Conservation (phyloP, 2,888 invertebrate species). For the Nomada hirtipes region DNA sequence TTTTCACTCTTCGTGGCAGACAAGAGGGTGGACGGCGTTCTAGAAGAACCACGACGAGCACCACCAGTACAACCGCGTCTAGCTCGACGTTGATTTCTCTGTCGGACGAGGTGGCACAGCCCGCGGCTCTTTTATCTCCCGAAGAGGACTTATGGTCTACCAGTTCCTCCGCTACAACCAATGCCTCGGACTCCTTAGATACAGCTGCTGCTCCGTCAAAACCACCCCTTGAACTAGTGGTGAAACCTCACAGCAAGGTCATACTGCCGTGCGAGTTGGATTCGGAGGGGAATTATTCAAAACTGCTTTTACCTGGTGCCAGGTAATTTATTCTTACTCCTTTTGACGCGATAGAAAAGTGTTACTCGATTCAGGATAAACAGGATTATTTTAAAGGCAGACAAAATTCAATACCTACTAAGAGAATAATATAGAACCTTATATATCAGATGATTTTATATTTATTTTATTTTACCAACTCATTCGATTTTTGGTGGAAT, state of each 20-base stretch:
- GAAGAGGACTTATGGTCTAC: slow-evolving; percentile 80
- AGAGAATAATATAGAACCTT: too few species aligned
- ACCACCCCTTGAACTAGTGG: slow-evolving; percentile 79
- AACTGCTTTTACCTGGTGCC: slow-evolving; percentile 77
- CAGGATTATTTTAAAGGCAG: too few species aligned
- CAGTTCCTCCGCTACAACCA: slow-evolving; percentile 75
- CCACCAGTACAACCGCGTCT: slow-evolving; percentile 72
- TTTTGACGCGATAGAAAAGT: slow-evolving; percentile 22
- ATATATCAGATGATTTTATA: too few species aligned
- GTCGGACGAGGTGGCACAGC: slow-evolving; percentile 76
- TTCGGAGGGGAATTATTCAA: slow-evolving; percentile 81
- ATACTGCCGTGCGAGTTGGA: slow-evolving; percentile 82
- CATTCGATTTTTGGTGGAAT: too few species aligned
- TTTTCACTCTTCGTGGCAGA: slow-evolving; percentile 80
- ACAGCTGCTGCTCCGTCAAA: slow-evolving; percentile 68
- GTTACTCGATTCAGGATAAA: neutral
- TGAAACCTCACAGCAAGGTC: slow-evolving; percentile 81
- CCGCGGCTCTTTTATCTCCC: slow-evolving; percentile 81
- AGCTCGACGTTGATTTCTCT: slow-evolving; percentile 75
- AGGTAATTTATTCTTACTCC: slow-evolving; percentile 73
- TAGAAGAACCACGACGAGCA: slow-evolving; percentile 76
- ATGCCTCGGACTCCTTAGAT: slow-evolving; percentile 71
- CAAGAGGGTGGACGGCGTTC: slow-evolving; percentile 79
- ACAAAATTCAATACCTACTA: too few species aligned
- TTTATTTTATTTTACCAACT: too few species aligned